Evolutionary conservation across 2,888 invertebrate species (phyloP).

Genomic region (Oscheius sp.): DNA sequence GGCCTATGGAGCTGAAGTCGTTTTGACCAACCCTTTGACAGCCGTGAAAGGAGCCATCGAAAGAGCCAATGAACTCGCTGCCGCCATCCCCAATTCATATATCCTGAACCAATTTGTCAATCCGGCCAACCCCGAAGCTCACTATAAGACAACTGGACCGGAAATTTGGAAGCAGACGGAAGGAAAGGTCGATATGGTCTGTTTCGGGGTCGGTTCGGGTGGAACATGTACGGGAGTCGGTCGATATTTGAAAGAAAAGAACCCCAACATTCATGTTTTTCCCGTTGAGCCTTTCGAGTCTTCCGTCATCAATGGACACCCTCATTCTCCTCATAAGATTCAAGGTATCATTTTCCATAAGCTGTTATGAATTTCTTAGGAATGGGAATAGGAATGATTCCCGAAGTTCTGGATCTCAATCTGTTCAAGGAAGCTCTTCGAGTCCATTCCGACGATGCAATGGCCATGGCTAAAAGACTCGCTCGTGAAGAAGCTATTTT

Average conservation of each 20-base stretch:
- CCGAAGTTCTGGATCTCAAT: slow-evolving; percentile 55
- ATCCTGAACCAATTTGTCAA: slow-evolving; percentile 50
- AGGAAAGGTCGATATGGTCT: slow-evolving; percentile 51
- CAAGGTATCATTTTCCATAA: slow-evolving; percentile 45
- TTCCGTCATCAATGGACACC: slow-evolving; percentile 58
- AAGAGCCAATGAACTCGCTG: slow-evolving; percentile 49
- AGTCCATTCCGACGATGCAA: slow-evolving; percentile 59
- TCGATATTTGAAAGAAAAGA: slow-evolving; percentile 62
- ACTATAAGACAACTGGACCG: slow-evolving; percentile 68
- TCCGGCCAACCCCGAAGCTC: slow-evolving; percentile 65
- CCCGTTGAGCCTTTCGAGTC: slow-evolving; percentile 63
- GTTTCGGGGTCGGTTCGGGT: slow-evolving; percentile 65
- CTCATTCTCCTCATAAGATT: slow-evolving; percentile 62
- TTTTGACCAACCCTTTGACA: slow-evolving; percentile 62
- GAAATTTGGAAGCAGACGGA: slow-evolving; percentile 70
- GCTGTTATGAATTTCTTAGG: slow-evolving; percentile 35
- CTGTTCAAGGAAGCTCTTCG: slow-evolving; percentile 59
- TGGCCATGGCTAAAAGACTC: slow-evolving; percentile 62
- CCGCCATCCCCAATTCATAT: slow-evolving; percentile 55
- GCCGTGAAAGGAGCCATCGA: slow-evolving; percentile 59
- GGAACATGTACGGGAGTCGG: slow-evolving; percentile 63
- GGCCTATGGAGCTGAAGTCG: slow-evolving; percentile 59
- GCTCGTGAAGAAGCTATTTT: slow-evolving; percentile 65
- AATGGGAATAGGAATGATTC: slow-evolving; percentile 62
- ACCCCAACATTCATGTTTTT: slow-evolving; percentile 53